phyloP scores from a whole-genome alignment of 1,140 invertebrate genomes.

The Episyrphus balteatus region DNA sequence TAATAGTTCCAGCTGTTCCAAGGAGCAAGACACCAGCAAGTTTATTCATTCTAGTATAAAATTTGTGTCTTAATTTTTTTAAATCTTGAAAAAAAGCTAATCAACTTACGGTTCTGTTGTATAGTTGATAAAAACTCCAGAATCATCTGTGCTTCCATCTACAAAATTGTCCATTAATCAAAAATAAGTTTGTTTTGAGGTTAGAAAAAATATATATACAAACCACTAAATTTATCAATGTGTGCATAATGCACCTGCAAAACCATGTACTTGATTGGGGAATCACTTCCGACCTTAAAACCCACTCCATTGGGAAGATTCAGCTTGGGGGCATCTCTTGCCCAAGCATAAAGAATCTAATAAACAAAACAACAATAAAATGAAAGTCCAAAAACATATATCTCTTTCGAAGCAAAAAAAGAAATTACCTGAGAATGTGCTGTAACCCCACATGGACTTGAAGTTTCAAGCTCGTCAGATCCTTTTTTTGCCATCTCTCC shows the following conservation, averaged over 20 bases:
- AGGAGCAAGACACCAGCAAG: constrained; percentile 79
- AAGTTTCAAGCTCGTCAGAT: constrained; percentile 37
- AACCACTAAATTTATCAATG: constrained; percentile 59
- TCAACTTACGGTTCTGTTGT: constrained; percentile 57
- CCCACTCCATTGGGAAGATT: constrained; percentile 73
- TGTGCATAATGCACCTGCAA: constrained; percentile 90
- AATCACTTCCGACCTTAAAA: constrained; percentile 65
- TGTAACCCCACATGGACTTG: constrained; percentile 57
- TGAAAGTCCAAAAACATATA: not conserved
- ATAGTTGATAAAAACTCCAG: constrained; percentile 68
- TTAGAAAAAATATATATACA: constrained; percentile 11
- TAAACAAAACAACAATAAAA: constrained; percentile 9
- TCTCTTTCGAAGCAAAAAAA: not conserved
- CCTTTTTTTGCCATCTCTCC: constrained; percentile 72
- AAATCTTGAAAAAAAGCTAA: not conserved
- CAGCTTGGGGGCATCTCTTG: constrained; percentile 80
- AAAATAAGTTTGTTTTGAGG: not conserved
- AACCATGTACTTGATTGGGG: constrained; percentile 65
- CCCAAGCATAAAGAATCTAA: constrained; percentile 94
- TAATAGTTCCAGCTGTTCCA: constrained; percentile 69
- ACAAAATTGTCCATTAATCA: constrained; percentile 26
- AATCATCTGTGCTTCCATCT: constrained; percentile 68
- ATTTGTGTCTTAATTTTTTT: not conserved
- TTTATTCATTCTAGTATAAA: constrained; percentile 50
- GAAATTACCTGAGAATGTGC: constrained; percentile 43